These are phyloP conservation scores for Pegea sp. DNA, from an alignment of 23 tunicate genomes.

Conservation along the genomic window DNA sequence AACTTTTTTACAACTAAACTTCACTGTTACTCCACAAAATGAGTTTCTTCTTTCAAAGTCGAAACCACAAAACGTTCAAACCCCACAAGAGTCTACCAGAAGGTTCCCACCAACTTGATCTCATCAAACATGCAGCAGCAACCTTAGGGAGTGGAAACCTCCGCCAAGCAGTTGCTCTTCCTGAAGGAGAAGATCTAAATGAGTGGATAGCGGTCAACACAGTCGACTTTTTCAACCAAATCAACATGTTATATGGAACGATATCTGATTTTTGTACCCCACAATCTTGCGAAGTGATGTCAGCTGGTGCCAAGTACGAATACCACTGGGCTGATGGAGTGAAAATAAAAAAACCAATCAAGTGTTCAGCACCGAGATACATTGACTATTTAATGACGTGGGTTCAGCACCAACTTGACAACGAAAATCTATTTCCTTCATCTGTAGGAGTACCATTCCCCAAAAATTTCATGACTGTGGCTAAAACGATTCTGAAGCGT, in stretches of 20 bases:
- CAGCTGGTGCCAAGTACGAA: slow-evolving; percentile 94
- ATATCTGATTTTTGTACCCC: slow-evolving; percentile 79
- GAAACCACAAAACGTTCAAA: slow-evolving; percentile 68
- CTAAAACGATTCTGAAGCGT: slow-evolving; percentile 81
- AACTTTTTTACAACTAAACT: no score
- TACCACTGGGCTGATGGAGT: slow-evolving; percentile 97
- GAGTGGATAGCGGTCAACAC: slow-evolving; percentile 97
- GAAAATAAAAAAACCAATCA: slow-evolving; percentile 75
- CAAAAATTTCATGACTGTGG: slow-evolving; percentile 64
- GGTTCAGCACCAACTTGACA: slow-evolving; percentile 87
- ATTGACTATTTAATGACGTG: slow-evolving; percentile 95
- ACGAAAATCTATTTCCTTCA: slow-evolving; percentile 80
- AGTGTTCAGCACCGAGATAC: slow-evolving; percentile 77
- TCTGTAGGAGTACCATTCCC: slow-evolving; percentile 89
- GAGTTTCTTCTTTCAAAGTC: slow-evolving; percentile 71
- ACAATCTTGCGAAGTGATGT: slow-evolving; percentile 71
- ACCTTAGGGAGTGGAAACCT: slow-evolving; percentile 95
- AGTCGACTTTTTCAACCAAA: slow-evolving; percentile 92
- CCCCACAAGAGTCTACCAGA: slow-evolving; percentile 83
- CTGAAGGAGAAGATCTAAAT: slow-evolving; percentile 94
- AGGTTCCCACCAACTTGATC: slow-evolving; percentile 84
- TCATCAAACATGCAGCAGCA: slow-evolving; percentile 90
- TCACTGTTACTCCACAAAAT: no score
- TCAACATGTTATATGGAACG: slow-evolving; percentile 91
- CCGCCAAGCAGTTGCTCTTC: slow-evolving; percentile 72